phyloP scores from a whole-genome alignment of 1,140 invertebrate species.

The Hestina assimilis region DNA sequence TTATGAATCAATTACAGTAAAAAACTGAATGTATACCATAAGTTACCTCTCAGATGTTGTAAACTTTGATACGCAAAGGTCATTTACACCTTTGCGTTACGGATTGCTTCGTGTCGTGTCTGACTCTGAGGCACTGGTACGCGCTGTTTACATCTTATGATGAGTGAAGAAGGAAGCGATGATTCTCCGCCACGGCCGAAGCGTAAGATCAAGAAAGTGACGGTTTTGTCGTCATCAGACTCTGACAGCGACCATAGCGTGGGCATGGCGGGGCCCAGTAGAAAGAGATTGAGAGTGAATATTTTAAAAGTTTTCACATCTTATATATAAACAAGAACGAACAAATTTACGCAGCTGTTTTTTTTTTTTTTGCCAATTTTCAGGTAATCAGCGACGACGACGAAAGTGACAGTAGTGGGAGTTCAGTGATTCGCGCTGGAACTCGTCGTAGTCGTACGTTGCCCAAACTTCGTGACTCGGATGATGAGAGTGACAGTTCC shows the following conservation, averaged over 20 bases:
- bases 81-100: constrained; percentile 72
- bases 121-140: constrained; percentile 40
- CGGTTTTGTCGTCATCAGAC: constrained; percentile 50
- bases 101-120: constrained; percentile 68
- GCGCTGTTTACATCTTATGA: constrained; percentile 49
- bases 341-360: too few relatives aligned
- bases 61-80: constrained; percentile 53
- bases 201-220: constrained; percentile 54
- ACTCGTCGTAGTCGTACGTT: constrained; percentile 42
- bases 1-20: constrained; percentile 37
- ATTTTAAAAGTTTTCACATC: constrained; percentile 1
- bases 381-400: constrained; percentile 65
- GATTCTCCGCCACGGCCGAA: constrained; percentile 52
- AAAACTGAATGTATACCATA: constrained; percentile 52
- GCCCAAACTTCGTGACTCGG: constrained; percentile 57
- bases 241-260: constrained; percentile 67
- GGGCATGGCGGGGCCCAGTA: constrained; percentile 48
- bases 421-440: constrained; percentile 42
- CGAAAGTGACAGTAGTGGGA: constrained; percentile 52
- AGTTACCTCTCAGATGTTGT: constrained; percentile 38
- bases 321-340: too few relatives aligned
- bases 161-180: constrained; percentile 67
- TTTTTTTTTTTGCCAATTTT: constrained; percentile 19
- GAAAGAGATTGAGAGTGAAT: constrained; percentile 66
- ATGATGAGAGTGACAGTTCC: constrained; percentile 65